These are phyloP conservation scores for Lathamus discolor DNA, from an alignment of 2,113 vertebrate genomes.

Conservation along the genomic window DNA sequence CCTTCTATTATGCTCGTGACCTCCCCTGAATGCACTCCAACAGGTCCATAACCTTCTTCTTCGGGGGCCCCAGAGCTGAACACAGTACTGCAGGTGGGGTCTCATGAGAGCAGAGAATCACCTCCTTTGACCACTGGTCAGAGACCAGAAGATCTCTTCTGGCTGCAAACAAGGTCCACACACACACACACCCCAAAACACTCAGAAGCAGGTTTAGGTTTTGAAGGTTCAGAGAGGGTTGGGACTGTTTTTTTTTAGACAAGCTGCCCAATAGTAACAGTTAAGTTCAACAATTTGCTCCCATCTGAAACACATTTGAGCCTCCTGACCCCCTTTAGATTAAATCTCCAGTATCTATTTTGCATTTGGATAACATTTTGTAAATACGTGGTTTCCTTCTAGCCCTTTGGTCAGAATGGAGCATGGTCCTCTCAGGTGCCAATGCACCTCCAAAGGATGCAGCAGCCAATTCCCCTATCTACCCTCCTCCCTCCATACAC, in stretches of 20 bases:
- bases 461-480: fast-evolving
- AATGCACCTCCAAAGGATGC: not conserved
- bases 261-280: not conserved
- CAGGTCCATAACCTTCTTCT: not conserved
- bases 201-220: not conserved
- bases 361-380: not conserved
- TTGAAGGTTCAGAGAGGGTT: not conserved
- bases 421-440: not conserved
- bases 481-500: not conserved
- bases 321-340: not conserved
- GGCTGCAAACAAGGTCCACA: not conserved
- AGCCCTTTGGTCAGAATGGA: not conserved
- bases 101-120: not conserved
- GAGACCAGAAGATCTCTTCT: not conserved
- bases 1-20: not conserved
- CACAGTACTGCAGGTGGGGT: not conserved
- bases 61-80: not conserved
- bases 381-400: not conserved
- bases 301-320: constrained; percentile 13
- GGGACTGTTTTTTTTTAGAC: not conserved
- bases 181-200: not conserved
- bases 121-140: not conserved
- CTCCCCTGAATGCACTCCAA: not conserved
- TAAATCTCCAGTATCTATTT: not conserved
- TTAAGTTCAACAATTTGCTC: not conserved